phyloP scores from a whole-genome alignment of 2,797 vertebrate species.

The Lepilemur septentrionalis region DNA sequence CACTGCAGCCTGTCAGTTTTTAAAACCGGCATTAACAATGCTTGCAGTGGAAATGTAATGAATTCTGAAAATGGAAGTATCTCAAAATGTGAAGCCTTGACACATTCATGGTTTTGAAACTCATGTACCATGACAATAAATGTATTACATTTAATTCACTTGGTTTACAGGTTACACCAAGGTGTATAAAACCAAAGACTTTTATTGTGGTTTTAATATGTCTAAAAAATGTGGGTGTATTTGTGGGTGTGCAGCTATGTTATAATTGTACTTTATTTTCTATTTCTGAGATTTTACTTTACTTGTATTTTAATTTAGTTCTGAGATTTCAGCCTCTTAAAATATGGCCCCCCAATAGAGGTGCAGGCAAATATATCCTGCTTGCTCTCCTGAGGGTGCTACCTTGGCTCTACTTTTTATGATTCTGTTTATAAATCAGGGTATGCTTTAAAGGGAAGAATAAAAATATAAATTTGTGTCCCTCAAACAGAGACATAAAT shows the following conservation, averaged over 20 bases:
- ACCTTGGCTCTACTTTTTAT: background rate
- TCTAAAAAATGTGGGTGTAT: background rate
- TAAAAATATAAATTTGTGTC: background rate
- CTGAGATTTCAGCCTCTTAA: background rate
- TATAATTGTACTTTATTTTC: background rate
- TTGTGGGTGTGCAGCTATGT: background rate
- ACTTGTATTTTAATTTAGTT: background rate
- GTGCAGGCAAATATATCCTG: too few relatives aligned
- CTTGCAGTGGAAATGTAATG: background rate
- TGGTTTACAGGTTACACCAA: background rate
- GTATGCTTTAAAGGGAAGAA: background rate
- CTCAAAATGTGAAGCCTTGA: background rate
- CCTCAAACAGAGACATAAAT: background rate
- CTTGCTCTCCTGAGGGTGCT: background rate
- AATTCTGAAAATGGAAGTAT: constrained; percentile 28
- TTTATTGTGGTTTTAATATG: background rate
- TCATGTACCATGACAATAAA: background rate
- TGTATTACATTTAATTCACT: background rate
- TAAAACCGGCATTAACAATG: background rate
- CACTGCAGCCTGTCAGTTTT: background rate
- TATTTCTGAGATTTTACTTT: background rate
- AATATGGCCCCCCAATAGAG: background rate
- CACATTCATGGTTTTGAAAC: background rate
- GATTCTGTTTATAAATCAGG: background rate
- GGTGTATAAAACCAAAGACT: background rate